Evolutionary conservation across 2,113 vertebrate genomes (phyloP).

Genomic region (Canis aureus): DNA sequence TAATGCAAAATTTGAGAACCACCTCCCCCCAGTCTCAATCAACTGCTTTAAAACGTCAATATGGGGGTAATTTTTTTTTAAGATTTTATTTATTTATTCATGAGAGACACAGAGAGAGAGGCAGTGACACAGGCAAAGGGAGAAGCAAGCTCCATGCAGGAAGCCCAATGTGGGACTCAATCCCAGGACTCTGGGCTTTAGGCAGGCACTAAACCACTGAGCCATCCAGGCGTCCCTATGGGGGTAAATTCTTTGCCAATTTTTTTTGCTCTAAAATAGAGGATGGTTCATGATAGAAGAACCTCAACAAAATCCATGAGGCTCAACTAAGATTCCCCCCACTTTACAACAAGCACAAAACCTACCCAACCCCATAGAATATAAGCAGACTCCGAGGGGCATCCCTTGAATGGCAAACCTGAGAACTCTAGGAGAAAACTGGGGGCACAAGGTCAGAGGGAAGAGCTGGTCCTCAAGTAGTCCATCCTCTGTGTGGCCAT

Average conservation of each 20-base stretch:
- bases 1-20: background rate
- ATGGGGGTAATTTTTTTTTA: background rate
- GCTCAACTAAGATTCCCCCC: background rate
- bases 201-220: too few relatives aligned
- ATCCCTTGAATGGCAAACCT: background rate
- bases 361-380: background rate
- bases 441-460: fast-evolving
- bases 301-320: background rate
- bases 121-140: too few relatives aligned
- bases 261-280: background rate
- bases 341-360: background rate
- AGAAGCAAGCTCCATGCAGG: too few relatives aligned
- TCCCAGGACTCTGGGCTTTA: too few relatives aligned
- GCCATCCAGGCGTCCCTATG: too few relatives aligned
- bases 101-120: too few relatives aligned
- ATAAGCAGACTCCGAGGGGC: background rate
- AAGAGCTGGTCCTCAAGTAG: background rate
- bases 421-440: background rate
- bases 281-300: background rate
- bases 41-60: background rate
- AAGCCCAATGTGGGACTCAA: too few relatives aligned
- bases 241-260: background rate
- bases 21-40: background rate
- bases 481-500: too few relatives aligned
- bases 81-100: too few relatives aligned